phyloP scores from a whole-genome alignment of 2,797 vertebrate genomes.

The Hippopotamyrus pictus region DNA sequence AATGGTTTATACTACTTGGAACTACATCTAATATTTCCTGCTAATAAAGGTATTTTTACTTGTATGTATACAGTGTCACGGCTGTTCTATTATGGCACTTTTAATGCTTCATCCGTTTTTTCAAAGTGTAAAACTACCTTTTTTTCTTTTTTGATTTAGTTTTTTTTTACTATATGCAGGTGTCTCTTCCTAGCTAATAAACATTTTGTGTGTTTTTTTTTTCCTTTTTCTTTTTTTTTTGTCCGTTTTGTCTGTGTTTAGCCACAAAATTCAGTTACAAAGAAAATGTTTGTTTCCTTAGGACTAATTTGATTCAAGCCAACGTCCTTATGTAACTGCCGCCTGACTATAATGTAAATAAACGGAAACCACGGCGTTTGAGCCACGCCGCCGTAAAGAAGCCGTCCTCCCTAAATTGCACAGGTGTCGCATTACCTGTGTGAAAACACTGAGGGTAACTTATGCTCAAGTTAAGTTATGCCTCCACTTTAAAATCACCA shows the following conservation, averaged over 20 bases:
- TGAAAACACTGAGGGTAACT: slow-evolving; percentile 5
- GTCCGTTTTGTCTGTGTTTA: not conserved
- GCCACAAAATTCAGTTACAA: not conserved
- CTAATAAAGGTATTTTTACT: not conserved
- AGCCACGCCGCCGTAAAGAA: not conserved
- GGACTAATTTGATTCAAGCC: not conserved
- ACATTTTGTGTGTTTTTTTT: not conserved
- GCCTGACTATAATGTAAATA: not conserved
- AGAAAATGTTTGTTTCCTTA: not conserved
- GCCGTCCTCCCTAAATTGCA: not conserved
- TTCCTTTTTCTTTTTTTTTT: not conserved
- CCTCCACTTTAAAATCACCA: not conserved
- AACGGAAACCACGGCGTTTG: not conserved
- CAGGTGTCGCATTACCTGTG: not conserved
- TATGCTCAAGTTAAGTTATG: not conserved
- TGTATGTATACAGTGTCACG: not conserved
- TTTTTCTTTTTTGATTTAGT: not conserved
- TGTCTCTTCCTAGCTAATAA: not conserved
- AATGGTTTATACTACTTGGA: slow-evolving; percentile 2
- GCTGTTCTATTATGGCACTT: not conserved
- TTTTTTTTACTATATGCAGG: not conserved
- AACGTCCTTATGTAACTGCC: not conserved
- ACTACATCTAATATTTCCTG: not conserved
- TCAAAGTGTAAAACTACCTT: not conserved
- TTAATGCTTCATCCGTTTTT: not conserved